phyloP scores from a whole-genome alignment of 2,113 vertebrate genomes.

The Paradoxurus hermaphroditus region DNA sequence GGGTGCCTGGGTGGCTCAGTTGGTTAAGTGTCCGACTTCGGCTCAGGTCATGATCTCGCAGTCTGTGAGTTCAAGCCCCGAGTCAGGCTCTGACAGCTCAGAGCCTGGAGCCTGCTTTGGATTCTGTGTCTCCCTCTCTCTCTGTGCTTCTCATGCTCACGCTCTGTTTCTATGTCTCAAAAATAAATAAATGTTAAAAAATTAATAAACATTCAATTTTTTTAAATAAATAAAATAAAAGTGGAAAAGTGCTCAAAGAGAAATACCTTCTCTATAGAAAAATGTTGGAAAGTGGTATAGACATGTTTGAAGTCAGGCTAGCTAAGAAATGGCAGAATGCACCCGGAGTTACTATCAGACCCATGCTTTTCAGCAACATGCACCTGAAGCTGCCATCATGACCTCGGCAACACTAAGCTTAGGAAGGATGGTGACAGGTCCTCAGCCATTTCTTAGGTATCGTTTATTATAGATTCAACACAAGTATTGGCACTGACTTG shows the following conservation, averaged over 20 bases:
- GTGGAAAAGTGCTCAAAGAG: conserved; percentile 92
- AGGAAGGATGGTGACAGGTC: conserved; percentile 91
- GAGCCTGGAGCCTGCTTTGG: no score
- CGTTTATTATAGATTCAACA: conserved; percentile 90
- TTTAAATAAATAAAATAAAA: no score
- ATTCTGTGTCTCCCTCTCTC: no score
- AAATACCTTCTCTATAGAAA: conserved; percentile 90
- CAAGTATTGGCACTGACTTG: conserved; percentile 90
- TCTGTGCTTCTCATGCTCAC: no score
- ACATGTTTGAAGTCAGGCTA: conserved; percentile 90
- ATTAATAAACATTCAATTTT: no score
- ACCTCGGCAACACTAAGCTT: conserved; percentile 92
- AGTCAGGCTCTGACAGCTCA: no score
- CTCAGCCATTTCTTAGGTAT: conserved; percentile 88
- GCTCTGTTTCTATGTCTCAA: no score
- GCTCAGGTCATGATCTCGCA: no score
- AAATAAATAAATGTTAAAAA: no score
- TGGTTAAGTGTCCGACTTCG: no score
- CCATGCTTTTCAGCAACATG: conserved; percentile 88
- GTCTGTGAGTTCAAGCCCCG: no score
- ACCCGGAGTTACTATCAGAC: conserved; percentile 85
- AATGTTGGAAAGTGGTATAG: conserved; percentile 87
- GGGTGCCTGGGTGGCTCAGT: no score
- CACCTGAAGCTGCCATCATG: conserved; percentile 89
- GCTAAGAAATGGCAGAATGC: conserved; percentile 88